Conservation (phyloP, 2,888 invertebrate species). For the Eustalomyia histrio region DNA sequence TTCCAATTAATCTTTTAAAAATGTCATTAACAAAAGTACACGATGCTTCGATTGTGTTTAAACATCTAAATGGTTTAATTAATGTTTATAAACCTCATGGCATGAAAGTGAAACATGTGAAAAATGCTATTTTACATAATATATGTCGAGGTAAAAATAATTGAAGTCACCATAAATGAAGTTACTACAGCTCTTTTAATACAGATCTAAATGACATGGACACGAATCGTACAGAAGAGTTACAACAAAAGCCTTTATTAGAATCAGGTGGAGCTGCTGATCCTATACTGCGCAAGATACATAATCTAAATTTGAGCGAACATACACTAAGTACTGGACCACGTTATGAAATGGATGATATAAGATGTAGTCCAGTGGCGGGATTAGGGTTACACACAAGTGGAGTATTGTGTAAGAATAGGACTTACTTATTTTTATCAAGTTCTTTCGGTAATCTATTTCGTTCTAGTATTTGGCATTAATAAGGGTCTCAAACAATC, state of each 20-base stretch:
- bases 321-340: conserved; percentile 88
- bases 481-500: conserved; percentile 84
- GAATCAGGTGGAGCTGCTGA: conserved; percentile 83
- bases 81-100: conserved; percentile 89
- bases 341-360: conserved; percentile 85
- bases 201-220: conserved; percentile 50
- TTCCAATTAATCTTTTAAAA: too few relatives aligned
- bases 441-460: too few relatives aligned
- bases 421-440: too few relatives aligned
- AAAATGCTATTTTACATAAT: conserved; percentile 82
- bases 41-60: conserved; percentile 83
- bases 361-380: conserved; percentile 83
- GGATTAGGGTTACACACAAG: conserved; percentile 84
- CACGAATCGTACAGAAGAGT: conserved; percentile 77
- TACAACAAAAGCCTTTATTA: conserved; percentile 80
- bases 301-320: conserved; percentile 84
- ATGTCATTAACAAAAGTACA: conserved; percentile 75
- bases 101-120: conserved; percentile 81
- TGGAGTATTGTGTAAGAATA: conserved; percentile 85
- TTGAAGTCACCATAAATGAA: background rate
- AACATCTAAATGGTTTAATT: conserved; percentile 86
- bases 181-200: background rate
- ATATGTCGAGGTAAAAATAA: conserved; percentile 84
- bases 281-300: conserved; percentile 81
- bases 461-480: conserved; percentile 84